Evolutionary conservation across 2,888 invertebrate species (phyloP).

Genomic region (Ypsolopha sequella): DNA sequence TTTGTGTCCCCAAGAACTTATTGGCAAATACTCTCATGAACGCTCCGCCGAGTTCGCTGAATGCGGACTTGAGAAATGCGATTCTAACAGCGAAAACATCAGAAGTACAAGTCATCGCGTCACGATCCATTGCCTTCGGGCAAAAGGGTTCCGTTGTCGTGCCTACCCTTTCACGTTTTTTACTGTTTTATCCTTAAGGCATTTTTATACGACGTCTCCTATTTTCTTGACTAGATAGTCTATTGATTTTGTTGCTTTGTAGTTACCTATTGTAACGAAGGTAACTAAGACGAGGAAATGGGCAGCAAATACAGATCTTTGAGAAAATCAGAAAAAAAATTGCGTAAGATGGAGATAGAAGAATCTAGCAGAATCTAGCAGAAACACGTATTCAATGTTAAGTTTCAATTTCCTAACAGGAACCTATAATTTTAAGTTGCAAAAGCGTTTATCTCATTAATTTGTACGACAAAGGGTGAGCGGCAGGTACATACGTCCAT

Average conservation of each 20-base stretch:
- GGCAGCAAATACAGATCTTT: too few species aligned
- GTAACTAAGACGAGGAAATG: background rate
- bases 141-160: slow-evolving; percentile 58
- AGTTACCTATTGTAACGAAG: background rate
- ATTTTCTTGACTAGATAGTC: background rate
- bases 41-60: slow-evolving; percentile 50
- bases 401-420: too few species aligned
- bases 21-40: slow-evolving; percentile 42
- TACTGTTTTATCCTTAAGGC: slow-evolving; percentile 32
- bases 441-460: slow-evolving; percentile 4
- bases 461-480: slow-evolving; percentile 2
- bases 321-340: too few species aligned
- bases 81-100: slow-evolving; percentile 67
- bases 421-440: background rate
- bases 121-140: slow-evolving; percentile 56
- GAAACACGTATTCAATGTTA: too few species aligned
- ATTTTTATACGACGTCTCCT: background rate
- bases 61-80: slow-evolving; percentile 62
- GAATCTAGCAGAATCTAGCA: too few species aligned
- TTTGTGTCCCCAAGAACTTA: slow-evolving; percentile 35
- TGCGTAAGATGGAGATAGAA: too few species aligned
- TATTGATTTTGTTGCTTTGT: background rate
- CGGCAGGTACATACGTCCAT: slow-evolving; percentile 64
- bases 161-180: slow-evolving; percentile 41
- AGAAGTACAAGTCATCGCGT: slow-evolving; percentile 62